Base-by-base conservation (phyloP, 2,113 vertebrate genomes). In the Anhinga anhinga region DNA sequence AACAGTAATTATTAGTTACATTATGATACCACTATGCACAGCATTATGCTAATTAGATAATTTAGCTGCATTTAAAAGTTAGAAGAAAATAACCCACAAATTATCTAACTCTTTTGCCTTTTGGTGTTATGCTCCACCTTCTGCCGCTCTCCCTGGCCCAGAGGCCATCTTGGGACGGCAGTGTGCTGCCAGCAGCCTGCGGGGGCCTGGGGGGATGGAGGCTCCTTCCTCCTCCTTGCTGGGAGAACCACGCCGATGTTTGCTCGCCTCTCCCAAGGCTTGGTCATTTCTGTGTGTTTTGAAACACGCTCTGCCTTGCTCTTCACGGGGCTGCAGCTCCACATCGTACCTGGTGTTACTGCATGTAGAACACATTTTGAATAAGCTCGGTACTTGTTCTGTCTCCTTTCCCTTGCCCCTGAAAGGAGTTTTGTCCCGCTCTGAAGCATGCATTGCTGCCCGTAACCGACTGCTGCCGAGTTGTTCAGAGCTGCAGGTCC, bases 251-350 rank as follows among this genome's bases (percentile, higher is more conserved):
- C 22, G 36, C 6, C 73, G 83, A 34, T 34, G 4, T 61, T 90
- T 27, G 7, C 36, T 53, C 25, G 61, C 23, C 36, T 62, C 22
- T 82, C 47, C 38, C 53, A 80, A 90, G 34, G n/a, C 62, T 40
- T 71, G 73, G 26, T 36, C 15, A 26, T 90, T 53, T 47, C 29
- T 45, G 4, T 27, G 15, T 32, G 80, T 65, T 47, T 15, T 7
- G 5, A 36, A 58, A 45, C 5, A 38, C 15, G 13, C 21, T 44
- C 0, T 29, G 15, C 32, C 42, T 56, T 0, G 0, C 11, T 70
- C 7, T 71, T 67, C 10, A 0, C 3, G 27, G 59, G 23, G 50
- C 61, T 76, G 65, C 38, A 63, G 29, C 47, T 85, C 42, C n/a
- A 7, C 17, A 1, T 55, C 16, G 3, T 42, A 11, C 47, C 42